phyloP scores from a whole-genome alignment of 1,140 invertebrate species.

The Pteromalus puparum region DNA sequence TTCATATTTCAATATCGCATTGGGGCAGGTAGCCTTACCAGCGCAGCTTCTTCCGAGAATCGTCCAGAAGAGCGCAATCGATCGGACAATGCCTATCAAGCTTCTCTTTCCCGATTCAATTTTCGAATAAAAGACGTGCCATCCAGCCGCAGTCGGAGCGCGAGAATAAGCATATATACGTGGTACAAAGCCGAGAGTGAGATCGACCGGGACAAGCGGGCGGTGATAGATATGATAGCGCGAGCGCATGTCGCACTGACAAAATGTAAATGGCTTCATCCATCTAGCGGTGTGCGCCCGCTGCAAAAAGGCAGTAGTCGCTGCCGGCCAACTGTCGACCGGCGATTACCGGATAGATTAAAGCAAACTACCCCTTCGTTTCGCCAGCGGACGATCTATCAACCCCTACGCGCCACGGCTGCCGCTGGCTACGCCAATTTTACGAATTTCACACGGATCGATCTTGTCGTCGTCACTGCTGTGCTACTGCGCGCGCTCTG shows the following conservation, averaged over 20 bases:
- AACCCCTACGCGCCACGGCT: constrained; percentile 58
- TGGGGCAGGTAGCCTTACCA: constrained; percentile 30
- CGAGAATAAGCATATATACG: too few relatives aligned
- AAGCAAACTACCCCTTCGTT: constrained; percentile 75
- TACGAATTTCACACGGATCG: constrained; percentile 49
- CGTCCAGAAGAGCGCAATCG: constrained; percentile 2
- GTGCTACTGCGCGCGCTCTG: not conserved
- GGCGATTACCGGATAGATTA: constrained; percentile 76
- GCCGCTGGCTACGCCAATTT: constrained; percentile 20
- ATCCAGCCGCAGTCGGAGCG: too few relatives aligned
- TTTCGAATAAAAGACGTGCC: too few relatives aligned
- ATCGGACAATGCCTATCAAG: not conserved
- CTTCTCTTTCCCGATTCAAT: not conserved
- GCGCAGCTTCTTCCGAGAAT: not conserved
- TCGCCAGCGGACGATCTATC: constrained; percentile 72
- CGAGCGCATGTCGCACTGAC: constrained; percentile 74
- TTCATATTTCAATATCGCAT: constrained; percentile 37
- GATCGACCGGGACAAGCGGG: constrained; percentile 29
- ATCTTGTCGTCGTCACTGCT: not conserved
- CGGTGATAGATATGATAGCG: constrained; percentile 69
- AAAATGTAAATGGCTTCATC: constrained; percentile 76
- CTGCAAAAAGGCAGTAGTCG: constrained; percentile 68
- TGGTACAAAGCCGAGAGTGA: not conserved
- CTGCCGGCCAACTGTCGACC: constrained; percentile 73
- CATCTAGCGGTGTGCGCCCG: constrained; percentile 67